Percentiles rank a stretch among this genome's conserved stretches.
Conservation (phyloP, 2,888 invertebrate genomes). For the Atherix ibis region DNA sequence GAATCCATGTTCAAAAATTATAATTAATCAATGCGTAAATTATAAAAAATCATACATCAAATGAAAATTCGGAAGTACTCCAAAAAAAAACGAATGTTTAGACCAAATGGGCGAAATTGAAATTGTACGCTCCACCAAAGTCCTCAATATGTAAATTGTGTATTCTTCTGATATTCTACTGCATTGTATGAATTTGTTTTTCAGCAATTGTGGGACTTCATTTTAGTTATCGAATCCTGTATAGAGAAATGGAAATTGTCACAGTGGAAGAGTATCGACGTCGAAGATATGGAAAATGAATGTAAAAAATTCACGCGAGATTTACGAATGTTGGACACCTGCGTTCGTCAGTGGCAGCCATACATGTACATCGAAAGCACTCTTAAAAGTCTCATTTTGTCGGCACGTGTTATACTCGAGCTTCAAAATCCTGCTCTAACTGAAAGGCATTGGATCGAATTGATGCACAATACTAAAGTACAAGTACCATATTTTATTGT, state of each 20-base stretch:
- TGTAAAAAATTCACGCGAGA: conserved; percentile 87
- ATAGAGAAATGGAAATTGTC: conserved; percentile 89
- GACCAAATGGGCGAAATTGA: too few species aligned
- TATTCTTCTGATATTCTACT: too few species aligned
- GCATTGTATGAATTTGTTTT: too few species aligned
- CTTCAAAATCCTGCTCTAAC: conserved; percentile 89
- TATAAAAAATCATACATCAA: too few species aligned
- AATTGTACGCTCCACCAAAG: too few species aligned
- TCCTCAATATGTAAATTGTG: too few species aligned
- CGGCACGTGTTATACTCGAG: conserved; percentile 82
- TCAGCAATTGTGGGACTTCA: conserved; percentile 83
- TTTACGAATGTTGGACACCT: conserved; percentile 66
- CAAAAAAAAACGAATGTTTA: too few species aligned
- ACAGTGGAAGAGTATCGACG: conserved; percentile 85
- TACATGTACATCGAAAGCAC: conserved; percentile 62
- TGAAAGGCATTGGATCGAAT: conserved; percentile 87
- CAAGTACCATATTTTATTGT: conserved; percentile 3
- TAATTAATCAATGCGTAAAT: too few species aligned
- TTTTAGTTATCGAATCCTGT: conserved; percentile 63
- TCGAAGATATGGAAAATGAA: conserved; percentile 90
- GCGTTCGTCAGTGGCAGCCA: conserved; percentile 65
- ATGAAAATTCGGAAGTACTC: too few species aligned
- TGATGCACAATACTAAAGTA: conserved; percentile 87
- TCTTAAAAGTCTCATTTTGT: conserved; percentile 85
- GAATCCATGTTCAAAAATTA: too few species aligned